These are phyloP conservation scores for Megaustenia siamemsis DNA, from an alignment of 2,888 invertebrate species.

Conservation along the genomic window DNA sequence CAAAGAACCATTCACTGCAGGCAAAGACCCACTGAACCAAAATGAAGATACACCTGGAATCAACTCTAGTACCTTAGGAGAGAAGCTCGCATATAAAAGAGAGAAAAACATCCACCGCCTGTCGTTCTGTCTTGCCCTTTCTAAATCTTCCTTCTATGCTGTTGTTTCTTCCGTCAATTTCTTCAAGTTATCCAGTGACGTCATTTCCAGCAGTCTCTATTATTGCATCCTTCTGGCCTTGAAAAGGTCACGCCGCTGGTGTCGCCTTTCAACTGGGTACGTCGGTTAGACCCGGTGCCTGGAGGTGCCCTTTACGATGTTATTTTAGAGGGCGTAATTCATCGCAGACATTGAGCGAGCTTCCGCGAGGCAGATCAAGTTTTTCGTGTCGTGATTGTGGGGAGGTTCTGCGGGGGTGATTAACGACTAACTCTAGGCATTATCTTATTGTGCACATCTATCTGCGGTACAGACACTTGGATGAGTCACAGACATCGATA, in stretches of 20 bases:
- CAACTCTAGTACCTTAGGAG: background rate
- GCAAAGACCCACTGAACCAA: no score
- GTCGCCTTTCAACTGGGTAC: background rate
- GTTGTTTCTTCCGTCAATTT: background rate
- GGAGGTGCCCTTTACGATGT: constrained; percentile 12
- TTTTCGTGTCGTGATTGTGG: no score
- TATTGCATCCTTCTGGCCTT: constrained; percentile 30
- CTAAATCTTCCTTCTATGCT: background rate
- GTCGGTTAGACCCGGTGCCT: background rate
- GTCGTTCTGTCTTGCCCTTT: background rate
- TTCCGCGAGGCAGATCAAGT: background rate
- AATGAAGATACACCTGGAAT: background rate
- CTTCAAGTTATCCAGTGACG: background rate
- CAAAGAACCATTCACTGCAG: no score
- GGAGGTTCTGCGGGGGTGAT: no score
- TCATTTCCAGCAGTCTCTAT: background rate
- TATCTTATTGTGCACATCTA: no score
- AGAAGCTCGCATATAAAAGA: background rate
- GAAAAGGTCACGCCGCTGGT: constrained; percentile 17
- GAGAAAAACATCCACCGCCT: background rate
- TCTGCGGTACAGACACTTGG: no score
- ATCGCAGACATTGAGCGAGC: background rate
- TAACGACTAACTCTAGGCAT: no score
- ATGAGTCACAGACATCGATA: no score
- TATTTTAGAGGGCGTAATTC: constrained; percentile 13